Evolutionary conservation across 1,140 invertebrate species (phyloP).

Genomic region (Bombus waltoni): DNA sequence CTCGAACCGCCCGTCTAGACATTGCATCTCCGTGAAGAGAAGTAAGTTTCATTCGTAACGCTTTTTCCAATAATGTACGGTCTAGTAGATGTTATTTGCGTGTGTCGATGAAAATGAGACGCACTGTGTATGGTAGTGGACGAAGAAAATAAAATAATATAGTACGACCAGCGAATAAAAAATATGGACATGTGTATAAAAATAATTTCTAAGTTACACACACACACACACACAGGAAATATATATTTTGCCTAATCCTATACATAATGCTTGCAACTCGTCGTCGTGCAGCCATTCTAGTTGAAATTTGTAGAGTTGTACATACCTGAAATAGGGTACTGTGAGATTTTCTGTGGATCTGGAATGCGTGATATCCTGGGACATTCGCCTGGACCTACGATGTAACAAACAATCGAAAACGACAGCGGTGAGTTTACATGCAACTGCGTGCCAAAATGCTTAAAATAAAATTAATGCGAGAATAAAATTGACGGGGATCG

Average conservation of each 20-base stretch:
- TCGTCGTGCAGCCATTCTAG: background rate
- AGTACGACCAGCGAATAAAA: too few species aligned
- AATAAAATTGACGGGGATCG: constrained; percentile 56
- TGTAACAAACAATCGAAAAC: constrained; percentile 76
- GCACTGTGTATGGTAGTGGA: too few species aligned
- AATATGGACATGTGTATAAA: too few species aligned
- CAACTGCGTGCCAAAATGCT: constrained; percentile 74
- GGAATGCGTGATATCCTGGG: constrained; percentile 86
- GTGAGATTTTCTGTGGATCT: constrained; percentile 80
- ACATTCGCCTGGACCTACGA: constrained; percentile 88
- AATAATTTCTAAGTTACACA: too few species aligned
- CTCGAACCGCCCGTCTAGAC: too few species aligned
- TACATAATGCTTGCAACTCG: background rate
- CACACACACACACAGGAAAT: too few species aligned
- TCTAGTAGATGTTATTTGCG: too few species aligned
- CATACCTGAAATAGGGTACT: constrained; percentile 78
- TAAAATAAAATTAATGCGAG: constrained; percentile 71
- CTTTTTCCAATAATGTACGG: too few species aligned
- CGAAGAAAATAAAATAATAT: too few species aligned
- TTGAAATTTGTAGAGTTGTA: background rate
- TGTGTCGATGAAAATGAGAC: too few species aligned
- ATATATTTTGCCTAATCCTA: background rate
- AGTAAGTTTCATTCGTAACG: too few species aligned
- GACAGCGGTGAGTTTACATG: constrained; percentile 76
- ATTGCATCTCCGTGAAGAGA: too few species aligned